phyloP scores from a whole-genome alignment of 1,140 invertebrate species.

The Habropoda laboriosa region DNA sequence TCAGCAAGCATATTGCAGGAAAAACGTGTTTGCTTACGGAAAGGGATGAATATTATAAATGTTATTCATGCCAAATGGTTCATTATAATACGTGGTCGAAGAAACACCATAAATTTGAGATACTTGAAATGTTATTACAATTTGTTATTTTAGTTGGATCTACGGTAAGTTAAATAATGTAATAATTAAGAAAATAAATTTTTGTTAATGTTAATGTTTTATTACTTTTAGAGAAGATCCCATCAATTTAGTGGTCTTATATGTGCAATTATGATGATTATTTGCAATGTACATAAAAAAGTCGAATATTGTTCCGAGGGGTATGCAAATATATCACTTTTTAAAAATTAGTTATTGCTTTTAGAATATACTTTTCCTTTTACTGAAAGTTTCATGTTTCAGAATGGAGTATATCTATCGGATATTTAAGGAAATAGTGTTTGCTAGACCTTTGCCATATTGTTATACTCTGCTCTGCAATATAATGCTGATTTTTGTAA shows the following conservation, averaged over 20 bases:
- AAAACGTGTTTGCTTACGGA: slow-evolving; percentile 59
- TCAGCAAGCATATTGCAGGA: slow-evolving; percentile 76
- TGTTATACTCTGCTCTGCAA: slow-evolving; percentile 69
- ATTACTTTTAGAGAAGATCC: slow-evolving; percentile 74
- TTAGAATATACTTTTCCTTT: slow-evolving; percentile 25
- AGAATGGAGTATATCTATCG: slow-evolving; percentile 72
- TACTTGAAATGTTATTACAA: slow-evolving; percentile 74
- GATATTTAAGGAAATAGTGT: slow-evolving; percentile 77
- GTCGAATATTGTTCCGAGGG: slow-evolving; percentile 68
- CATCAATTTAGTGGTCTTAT: slow-evolving; percentile 79
- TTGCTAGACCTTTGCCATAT: slow-evolving; percentile 73
- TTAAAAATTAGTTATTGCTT: slow-evolving; percentile 21
- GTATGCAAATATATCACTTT: slow-evolving; percentile 37
- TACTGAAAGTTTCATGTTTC: slow-evolving; percentile 41
- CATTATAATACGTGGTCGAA: slow-evolving; percentile 73
- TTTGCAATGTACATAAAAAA: slow-evolving; percentile 71
- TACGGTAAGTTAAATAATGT: slow-evolving; percentile 65
- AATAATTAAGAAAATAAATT: background rate
- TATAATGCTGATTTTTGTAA: slow-evolving; percentile 70
- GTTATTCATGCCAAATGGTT: slow-evolving; percentile 72
- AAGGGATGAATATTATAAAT: slow-evolving; percentile 67
- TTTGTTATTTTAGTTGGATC: slow-evolving; percentile 71
- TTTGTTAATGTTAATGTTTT: slow-evolving; percentile 25
- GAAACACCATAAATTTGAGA: slow-evolving; percentile 71
- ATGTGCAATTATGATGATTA: slow-evolving; percentile 69